Percentiles rank a stretch among this genome's conserved stretches.
Conservation (phyloP, 2,888 invertebrate species). For the Eristalis pertinax region DNA sequence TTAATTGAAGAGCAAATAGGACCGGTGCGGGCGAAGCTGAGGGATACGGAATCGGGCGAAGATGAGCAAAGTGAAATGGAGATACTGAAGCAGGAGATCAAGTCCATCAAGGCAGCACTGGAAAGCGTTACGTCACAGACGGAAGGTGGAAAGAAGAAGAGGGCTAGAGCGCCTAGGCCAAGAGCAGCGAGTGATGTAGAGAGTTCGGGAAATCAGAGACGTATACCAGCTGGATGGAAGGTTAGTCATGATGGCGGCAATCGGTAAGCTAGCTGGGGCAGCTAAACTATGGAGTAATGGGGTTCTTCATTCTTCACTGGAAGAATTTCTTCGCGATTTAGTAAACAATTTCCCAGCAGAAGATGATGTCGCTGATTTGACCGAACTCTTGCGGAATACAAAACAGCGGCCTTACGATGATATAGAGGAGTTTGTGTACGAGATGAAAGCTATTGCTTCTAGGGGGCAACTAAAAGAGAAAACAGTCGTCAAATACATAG, state of each 20-base stretch:
- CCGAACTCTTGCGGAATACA: conserved; percentile 22
- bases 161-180: not conserved
- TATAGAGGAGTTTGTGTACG: no score
- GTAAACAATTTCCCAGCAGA: conserved; percentile 17
- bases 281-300: no score
- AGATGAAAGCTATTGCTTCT: no score
- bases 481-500: no score
- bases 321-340: conserved; percentile 16
- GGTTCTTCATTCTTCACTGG: no score
- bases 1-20: no score
- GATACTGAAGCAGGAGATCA: not conserved
- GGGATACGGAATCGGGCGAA: not conserved
- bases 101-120: conserved; percentile 5
- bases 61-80: not conserved
- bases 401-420: not conserved
- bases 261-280: conserved; percentile 5
- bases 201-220: conserved; percentile 1
- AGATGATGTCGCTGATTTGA: conserved; percentile 13
- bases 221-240: conserved; percentile 20
- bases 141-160: not conserved
- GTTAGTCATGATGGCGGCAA: conserved; percentile 21
- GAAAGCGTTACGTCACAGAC: not conserved
- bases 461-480: no score
- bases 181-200: not conserved
- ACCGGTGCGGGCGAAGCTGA: not conserved